A percentile compares a stretch with the other conserved stretches of the same genome.
phyloP scores from a whole-genome alignment of 2,797 vertebrate species.

The Dendrocincla fuliginosa region DNA sequence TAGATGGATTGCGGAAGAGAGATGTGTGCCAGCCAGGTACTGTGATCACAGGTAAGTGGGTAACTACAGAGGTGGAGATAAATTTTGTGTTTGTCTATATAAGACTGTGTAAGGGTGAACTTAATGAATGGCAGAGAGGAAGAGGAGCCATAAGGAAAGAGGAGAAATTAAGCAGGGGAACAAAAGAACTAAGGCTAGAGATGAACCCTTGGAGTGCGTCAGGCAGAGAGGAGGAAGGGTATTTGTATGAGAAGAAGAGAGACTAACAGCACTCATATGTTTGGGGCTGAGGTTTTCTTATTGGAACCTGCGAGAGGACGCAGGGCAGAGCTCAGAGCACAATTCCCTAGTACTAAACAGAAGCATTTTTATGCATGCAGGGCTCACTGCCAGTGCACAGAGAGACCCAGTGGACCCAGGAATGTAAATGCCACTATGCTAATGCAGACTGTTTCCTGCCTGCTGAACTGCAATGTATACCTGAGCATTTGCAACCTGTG shows the following conservation, averaged over 20 bases:
- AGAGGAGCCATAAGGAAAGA: not conserved
- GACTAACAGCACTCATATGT: not conserved
- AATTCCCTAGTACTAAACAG: not conserved
- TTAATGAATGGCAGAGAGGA: not conserved
- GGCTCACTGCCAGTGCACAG: not conserved
- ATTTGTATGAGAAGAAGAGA: not conserved
- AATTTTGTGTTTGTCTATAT: not conserved
- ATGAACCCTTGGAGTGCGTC: not conserved
- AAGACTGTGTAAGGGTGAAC: not conserved
- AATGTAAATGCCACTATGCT: constrained; percentile 16
- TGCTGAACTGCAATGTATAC: not conserved
- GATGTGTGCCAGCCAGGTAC: not conserved
- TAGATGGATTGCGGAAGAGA: not conserved
- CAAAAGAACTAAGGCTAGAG: not conserved
- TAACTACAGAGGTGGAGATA: not conserved
- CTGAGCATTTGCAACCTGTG: not conserved
- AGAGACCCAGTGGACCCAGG: not conserved
- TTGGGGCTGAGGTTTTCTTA: not conserved
- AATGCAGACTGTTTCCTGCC: not conserved
- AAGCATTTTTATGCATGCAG: not conserved
- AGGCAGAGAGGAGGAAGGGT: not conserved
- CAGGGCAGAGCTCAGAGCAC: not conserved
- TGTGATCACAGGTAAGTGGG: not conserved
- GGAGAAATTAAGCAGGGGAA: not conserved
- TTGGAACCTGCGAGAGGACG: not conserved